Percentiles rank a stretch among this genome's conserved stretches.
Evolutionary conservation across 1,140 invertebrate genomes (phyloP).

Genomic region (Papilio xuthus): DNA sequence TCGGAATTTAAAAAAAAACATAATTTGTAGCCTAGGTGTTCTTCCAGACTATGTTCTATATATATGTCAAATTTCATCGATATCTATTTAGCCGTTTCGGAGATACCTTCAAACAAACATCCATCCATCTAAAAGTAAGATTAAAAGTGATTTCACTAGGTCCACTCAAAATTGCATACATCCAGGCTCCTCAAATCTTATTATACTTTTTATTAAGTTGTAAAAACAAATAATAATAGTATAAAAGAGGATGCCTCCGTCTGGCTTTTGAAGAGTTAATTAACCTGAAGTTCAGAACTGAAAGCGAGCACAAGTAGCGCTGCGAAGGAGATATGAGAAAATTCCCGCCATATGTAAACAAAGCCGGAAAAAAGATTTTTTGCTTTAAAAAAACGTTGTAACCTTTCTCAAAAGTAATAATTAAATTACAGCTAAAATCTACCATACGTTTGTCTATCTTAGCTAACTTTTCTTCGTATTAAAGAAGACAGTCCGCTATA

Average conservation of each 20-base stretch:
- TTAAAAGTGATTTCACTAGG: neutral
- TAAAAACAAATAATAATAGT: conserved; percentile 48
- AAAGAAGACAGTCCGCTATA: neutral
- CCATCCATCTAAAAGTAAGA: too few relatives aligned
- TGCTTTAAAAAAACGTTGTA: neutral
- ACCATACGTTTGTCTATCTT: neutral
- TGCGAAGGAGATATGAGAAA: conserved; percentile 60
- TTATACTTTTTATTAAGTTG: neutral
- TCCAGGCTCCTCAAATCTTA: neutral
- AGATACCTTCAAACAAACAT: too few relatives aligned
- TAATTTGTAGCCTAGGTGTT: too few relatives aligned
- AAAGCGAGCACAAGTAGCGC: conserved; percentile 47
- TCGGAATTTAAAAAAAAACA: too few relatives aligned
- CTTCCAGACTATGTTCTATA: too few relatives aligned
- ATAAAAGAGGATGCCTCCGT: conserved; percentile 43
- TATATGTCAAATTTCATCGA: too few relatives aligned
- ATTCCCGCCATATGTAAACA: conserved; percentile 42
- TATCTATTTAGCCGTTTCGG: too few relatives aligned
- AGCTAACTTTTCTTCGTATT: neutral
- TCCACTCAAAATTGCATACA: neutral
- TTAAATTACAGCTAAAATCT: neutral
- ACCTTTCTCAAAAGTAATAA: neutral
- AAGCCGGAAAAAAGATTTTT: conserved; percentile 27
- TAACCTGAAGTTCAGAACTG: conserved; percentile 53
- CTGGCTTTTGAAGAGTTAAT: conserved; percentile 52